phyloP scores from a whole-genome alignment of 2,113 vertebrate genomes.

The Rhinogobius similis region DNA sequence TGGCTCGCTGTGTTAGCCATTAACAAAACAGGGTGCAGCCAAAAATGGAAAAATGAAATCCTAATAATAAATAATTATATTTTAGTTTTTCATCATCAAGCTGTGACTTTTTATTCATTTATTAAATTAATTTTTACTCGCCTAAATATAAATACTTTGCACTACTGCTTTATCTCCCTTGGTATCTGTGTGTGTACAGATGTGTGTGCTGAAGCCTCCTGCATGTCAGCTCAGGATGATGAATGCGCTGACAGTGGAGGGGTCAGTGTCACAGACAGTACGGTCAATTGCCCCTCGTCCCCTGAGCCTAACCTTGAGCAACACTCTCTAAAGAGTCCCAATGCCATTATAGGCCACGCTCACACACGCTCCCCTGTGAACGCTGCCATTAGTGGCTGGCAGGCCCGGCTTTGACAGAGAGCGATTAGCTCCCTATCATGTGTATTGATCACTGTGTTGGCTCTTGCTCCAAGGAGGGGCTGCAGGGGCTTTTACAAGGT shows the following conservation, averaged over 20 bases:
- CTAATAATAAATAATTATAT: too few relatives aligned
- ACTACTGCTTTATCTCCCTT: not conserved
- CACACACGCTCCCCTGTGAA: slow-evolving; percentile 49
- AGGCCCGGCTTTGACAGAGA: slow-evolving; percentile 73
- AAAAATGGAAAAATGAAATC: too few relatives aligned
- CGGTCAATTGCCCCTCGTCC: slow-evolving; percentile 76
- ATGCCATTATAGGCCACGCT: slow-evolving; percentile 58
- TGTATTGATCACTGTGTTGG: slow-evolving; percentile 76
- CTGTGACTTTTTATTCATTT: not conserved
- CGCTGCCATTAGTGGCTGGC: slow-evolving; percentile 75
- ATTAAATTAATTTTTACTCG: not conserved
- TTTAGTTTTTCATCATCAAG: not conserved
- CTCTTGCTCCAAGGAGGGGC: slow-evolving; percentile 55
- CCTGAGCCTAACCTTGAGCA: slow-evolving; percentile 69
- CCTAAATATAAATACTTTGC: not conserved
- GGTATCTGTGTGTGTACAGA: slow-evolving; percentile 7
- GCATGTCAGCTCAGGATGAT: slow-evolving; percentile 73
- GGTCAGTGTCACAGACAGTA: slow-evolving; percentile 78
- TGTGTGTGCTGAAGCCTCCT: slow-evolving; percentile 17
- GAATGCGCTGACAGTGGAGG: slow-evolving; percentile 70
- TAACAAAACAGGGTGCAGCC: too few relatives aligned
- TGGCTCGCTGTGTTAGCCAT: too few relatives aligned
- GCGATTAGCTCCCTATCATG: slow-evolving; percentile 80
- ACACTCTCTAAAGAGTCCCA: slow-evolving; percentile 72
- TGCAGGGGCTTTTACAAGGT: slow-evolving; percentile 54